Conservation (phyloP, 2,888 invertebrate species). For the Athalia rosae region DNA sequence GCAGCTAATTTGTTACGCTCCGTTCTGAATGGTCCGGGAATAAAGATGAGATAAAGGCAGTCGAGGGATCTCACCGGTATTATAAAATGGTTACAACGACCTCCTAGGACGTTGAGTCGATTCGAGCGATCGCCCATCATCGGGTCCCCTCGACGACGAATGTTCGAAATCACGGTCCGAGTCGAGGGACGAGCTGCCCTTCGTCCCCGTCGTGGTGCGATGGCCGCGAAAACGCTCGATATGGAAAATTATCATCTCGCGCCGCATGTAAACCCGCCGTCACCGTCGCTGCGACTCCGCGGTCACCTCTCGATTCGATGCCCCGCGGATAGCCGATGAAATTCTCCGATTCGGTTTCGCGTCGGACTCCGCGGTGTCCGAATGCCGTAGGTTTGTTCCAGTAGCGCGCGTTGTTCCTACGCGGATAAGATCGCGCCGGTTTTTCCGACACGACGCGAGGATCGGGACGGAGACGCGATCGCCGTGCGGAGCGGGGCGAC, state of each 20-base stretch:
- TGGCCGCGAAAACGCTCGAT: constrained; percentile 22
- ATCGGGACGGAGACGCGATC: constrained; percentile 16
- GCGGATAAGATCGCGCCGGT: constrained; percentile 18
- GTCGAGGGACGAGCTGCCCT: constrained; percentile 10
- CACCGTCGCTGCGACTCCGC: background rate
- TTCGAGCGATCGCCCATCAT: background rate
- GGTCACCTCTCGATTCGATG: constrained; percentile 28
- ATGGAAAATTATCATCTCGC: background rate
- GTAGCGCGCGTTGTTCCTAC: background rate
- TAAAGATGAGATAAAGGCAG: constrained; percentile 41
- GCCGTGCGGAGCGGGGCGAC: background rate
- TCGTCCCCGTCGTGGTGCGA: background rate
- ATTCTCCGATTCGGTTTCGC: constrained; percentile 11
- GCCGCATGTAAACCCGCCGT: constrained; percentile 28
- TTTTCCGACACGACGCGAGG: background rate
- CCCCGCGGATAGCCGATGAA: background rate
- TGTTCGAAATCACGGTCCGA: constrained; percentile 7
- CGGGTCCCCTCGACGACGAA: background rate
- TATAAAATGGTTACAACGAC: constrained; percentile 43
- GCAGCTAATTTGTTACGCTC: constrained; percentile 45
- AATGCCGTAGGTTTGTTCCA: constrained; percentile 7
- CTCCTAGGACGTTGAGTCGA: constrained; percentile 33
- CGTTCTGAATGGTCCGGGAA: constrained; percentile 39
- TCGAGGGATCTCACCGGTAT: constrained; percentile 29
- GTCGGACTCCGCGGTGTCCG: background rate